Evolutionary conservation across 2,888 invertebrate species (phyloP).

Genomic region (Eudemis profundana): DNA sequence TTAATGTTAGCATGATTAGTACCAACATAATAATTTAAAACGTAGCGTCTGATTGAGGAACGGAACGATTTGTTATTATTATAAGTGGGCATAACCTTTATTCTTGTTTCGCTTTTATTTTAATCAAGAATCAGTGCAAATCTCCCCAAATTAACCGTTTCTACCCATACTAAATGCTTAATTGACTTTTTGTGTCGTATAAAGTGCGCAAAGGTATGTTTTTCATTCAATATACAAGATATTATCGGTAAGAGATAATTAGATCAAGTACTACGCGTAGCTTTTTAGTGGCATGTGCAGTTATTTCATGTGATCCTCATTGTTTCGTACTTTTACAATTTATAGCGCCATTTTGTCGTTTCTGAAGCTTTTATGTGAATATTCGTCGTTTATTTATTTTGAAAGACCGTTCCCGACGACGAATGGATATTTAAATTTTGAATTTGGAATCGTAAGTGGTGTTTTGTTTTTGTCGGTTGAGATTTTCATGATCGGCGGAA

Average conservation of each 20-base stretch:
- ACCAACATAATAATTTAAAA: conserved; percentile 37
- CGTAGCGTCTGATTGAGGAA: conserved; percentile 51
- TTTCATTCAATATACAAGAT: conserved; percentile 70
- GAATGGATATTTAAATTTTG: conserved; percentile 43
- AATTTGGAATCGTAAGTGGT: conserved; percentile 49
- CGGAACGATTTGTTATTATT: conserved; percentile 77
- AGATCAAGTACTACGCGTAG: conserved; percentile 67
- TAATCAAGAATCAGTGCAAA: conserved; percentile 63
- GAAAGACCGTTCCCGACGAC: conserved; percentile 7
- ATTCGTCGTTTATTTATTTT: conserved; percentile 36
- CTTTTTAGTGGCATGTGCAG: conserved; percentile 76
- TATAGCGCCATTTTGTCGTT: conserved; percentile 75
- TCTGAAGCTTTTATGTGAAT: conserved; percentile 37
- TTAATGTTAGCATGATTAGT: conserved; percentile 25
- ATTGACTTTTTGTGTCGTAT: conserved; percentile 50
- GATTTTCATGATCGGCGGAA: neutral
- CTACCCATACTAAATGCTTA: conserved; percentile 55
- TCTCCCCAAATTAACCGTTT: conserved; percentile 49
- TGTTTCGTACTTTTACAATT: conserved; percentile 71
- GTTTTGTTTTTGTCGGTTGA: conserved; percentile 45
- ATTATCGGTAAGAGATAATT: conserved; percentile 67
- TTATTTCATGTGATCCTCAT: conserved; percentile 77
- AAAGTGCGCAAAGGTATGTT: conserved; percentile 64
- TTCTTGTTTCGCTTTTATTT: conserved; percentile 75
- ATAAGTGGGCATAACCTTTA: conserved; percentile 74